A percentile compares a stretch with the other conserved stretches of the same genome.
Evolutionary conservation across 2,113 vertebrate genomes (phyloP).

Genomic region (Pterocles gutturalis): DNA sequence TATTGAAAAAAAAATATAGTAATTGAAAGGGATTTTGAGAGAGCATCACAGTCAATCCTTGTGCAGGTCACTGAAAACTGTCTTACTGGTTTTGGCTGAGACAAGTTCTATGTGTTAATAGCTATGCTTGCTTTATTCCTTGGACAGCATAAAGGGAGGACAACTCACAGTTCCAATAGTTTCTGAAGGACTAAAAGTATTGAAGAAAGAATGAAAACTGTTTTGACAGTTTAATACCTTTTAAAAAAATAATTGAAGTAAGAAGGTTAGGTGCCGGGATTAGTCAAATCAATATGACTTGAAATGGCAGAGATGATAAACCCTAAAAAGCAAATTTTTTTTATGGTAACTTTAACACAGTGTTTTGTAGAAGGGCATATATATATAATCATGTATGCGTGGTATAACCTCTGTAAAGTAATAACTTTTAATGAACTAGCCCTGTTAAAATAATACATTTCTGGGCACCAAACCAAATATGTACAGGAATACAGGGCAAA

Average conservation of each 20-base stretch:
- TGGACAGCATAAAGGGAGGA: neutral
- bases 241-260: neutral
- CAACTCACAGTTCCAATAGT: neutral
- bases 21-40: neutral
- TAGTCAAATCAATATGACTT: neutral
- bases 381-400: constrained; percentile 23
- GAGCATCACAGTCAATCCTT: neutral
- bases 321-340: neutral
- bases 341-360: neutral
- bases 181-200: neutral
- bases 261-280: neutral
- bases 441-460: constrained; percentile 71
- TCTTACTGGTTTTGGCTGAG: neutral
- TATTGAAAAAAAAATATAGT: neutral
- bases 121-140: neutral
- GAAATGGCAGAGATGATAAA: neutral
- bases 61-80: neutral
- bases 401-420: constrained; percentile 33
- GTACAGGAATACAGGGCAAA: constrained; percentile 60
- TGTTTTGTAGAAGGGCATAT: neutral
- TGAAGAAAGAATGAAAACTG: neutral
- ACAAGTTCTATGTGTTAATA: neutral
- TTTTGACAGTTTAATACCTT: neutral
- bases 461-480: constrained; percentile 71
- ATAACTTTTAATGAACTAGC: constrained; percentile 63